These are phyloP conservation scores for Rhodinocichla rosea DNA, from an alignment of 2,113 vertebrate genomes.

Conservation along the genomic window DNA sequence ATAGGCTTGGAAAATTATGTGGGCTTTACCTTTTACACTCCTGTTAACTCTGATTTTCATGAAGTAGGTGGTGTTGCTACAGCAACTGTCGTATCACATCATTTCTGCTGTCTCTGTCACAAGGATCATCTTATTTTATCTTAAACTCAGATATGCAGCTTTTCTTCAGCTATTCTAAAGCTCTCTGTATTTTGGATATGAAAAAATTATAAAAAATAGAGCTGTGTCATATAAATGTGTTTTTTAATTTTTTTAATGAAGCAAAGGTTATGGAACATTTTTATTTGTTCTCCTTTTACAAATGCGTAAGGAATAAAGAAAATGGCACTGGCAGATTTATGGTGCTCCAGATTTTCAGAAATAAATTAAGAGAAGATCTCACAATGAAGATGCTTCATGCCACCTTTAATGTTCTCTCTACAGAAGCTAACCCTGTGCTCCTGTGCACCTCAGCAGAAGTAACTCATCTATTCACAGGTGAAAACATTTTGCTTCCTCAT, in stretches of 20 bases:
- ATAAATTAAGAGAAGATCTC: background rate
- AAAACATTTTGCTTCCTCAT: conserved; percentile 36
- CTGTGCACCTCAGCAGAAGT: background rate
- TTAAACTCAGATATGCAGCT: conserved; percentile 36
- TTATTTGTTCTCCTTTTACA: background rate
- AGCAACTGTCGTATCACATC: conserved; percentile 76
- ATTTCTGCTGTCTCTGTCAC: conserved; percentile 71
- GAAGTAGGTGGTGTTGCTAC: conserved; percentile 77
- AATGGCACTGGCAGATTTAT: background rate
- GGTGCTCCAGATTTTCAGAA: background rate
- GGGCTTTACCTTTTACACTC: conserved; percentile 64
- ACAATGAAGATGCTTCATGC: background rate
- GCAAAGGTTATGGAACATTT: background rate
- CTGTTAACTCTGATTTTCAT: conserved; percentile 68
- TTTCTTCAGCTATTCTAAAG: conserved; percentile 34
- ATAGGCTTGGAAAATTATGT: conserved; percentile 44
- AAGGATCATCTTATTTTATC: conserved; percentile 61
- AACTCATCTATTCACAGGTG: background rate
- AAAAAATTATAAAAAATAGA: conserved; percentile 29
- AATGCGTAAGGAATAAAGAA: conserved; percentile 1
- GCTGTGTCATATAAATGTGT: background rate
- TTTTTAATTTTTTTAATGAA: background rate
- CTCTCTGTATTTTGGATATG: background rate
- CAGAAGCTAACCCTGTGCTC: background rate
- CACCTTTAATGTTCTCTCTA: background rate